Conservation (phyloP, 1,140 invertebrate species). For the Eupristina koningsbergeri region DNA sequence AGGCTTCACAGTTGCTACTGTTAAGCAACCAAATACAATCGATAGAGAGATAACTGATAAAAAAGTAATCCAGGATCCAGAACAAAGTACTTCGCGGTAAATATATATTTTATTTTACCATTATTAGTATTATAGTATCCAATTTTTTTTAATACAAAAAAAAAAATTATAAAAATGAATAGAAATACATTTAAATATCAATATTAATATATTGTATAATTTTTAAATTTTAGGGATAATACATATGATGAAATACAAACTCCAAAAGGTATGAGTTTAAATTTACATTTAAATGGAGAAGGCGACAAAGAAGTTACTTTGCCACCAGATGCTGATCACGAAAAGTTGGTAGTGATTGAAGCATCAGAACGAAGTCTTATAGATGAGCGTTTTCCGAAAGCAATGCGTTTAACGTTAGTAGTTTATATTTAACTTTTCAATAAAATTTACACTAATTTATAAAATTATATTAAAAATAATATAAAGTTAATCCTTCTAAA, state of each 20-base stretch:
- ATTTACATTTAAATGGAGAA: conserved; percentile 46
- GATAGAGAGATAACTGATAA: background rate
- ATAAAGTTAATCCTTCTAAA: too few relatives aligned
- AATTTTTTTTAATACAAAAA: too few relatives aligned
- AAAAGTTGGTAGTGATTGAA: conserved; percentile 67
- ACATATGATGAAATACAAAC: conserved; percentile 50
- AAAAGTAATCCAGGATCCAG: background rate
- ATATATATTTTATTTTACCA: background rate
- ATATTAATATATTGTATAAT: conserved; percentile 1
- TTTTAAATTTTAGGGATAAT: conserved; percentile 21
- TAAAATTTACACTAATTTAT: too few relatives aligned
- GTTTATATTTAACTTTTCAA: background rate
- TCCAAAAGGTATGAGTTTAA: conserved; percentile 53
- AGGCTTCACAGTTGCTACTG: conserved; percentile 55
- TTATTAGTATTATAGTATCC: too few relatives aligned
- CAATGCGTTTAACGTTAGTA: conserved; percentile 75
- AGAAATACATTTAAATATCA: background rate
- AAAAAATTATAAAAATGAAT: too few relatives aligned
- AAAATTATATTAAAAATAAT: too few relatives aligned
- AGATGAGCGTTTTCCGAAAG: conserved; percentile 72
- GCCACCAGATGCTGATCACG: conserved; percentile 57
- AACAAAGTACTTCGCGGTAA: conserved; percentile 45
- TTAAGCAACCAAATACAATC: conserved; percentile 33
- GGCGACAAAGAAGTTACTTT: conserved; percentile 52
- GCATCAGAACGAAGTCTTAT: conserved; percentile 70